phyloP scores from a whole-genome alignment of 2,113 vertebrate species.

The Toxotes chatareus region DNA sequence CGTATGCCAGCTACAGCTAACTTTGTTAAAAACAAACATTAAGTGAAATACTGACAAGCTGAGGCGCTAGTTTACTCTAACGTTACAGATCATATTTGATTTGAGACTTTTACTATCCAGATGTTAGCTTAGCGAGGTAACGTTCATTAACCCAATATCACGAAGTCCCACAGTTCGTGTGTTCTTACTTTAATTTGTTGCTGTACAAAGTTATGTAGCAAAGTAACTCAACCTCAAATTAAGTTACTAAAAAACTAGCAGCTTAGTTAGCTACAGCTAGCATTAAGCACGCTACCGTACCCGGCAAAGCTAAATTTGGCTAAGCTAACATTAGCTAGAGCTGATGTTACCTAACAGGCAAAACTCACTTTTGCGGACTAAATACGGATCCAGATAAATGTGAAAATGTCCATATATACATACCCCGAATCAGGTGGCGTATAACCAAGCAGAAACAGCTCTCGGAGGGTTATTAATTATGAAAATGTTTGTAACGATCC shows the following conservation, averaged over 20 bases:
- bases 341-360: constrained; percentile 18
- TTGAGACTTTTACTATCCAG: not conserved
- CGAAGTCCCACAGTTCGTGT: not conserved
- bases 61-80: not conserved
- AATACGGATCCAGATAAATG: not conserved
- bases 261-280: constrained; percentile 39
- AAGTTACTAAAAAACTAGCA: not conserved
- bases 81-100: not conserved
- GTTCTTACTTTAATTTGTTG: not conserved
- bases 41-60: not conserved
- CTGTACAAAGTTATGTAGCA: too few relatives aligned
- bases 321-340: constrained; percentile 54
- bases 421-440: constrained; percentile 60
- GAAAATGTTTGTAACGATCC: constrained; percentile 32
- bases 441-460: not conserved
- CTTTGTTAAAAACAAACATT: not conserved
- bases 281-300: constrained; percentile 52
- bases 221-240: not conserved
- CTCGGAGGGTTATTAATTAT: not conserved
- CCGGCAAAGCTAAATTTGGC: constrained; percentile 41
- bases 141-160: not conserved
- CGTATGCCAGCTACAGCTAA: rapidly evolving
- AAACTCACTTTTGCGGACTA: not conserved
- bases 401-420: constrained; percentile 5
- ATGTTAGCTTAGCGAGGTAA: not conserved